Evolutionary conservation across 2,888 invertebrate genomes (phyloP).

Genomic region (Ornithoptera alexandrae): DNA sequence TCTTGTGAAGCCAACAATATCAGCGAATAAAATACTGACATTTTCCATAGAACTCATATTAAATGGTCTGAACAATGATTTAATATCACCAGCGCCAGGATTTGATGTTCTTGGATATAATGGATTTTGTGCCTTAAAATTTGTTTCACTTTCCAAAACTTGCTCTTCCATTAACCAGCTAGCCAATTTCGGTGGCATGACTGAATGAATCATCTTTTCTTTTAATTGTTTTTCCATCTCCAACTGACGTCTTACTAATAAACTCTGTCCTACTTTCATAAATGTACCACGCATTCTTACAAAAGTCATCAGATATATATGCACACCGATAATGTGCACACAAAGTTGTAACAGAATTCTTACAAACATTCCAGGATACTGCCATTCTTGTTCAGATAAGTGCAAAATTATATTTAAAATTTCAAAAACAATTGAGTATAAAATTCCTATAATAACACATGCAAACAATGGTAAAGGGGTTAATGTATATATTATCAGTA

Average conservation of each 20-base stretch:
- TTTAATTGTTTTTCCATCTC: conserved; percentile 96
- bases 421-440: conserved; percentile 94
- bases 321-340: conserved; percentile 94
- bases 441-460: conserved; percentile 87
- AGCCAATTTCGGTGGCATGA: conserved; percentile 97
- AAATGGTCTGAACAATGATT: conserved; percentile 94
- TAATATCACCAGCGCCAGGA: conserved; percentile 83
- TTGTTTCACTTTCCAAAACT: conserved; percentile 79
- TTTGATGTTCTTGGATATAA: conserved; percentile 74
- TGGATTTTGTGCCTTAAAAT: conserved; percentile 71
- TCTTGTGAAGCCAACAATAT: conserved; percentile 98
- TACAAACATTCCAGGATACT: conserved; percentile 81
- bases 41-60: conserved; percentile 98
- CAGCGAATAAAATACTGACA: conserved; percentile 97
- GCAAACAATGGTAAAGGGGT: conserved; percentile 94
- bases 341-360: conserved; percentile 91
- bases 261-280: conserved; percentile 96
- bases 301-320: conserved; percentile 95
- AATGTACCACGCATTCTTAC: conserved; percentile 97
- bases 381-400: conserved; percentile 74
- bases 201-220: conserved; percentile 98
- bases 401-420: conserved; percentile 81
- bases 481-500: conserved; percentile 95
- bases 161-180: conserved; percentile 90
- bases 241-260: conserved; percentile 92